A percentile compares a stretch with the other conserved stretches of the same genome.
Evolutionary conservation across 1,140 invertebrate species (phyloP).

Genomic region (Drosophila pachea): DNA sequence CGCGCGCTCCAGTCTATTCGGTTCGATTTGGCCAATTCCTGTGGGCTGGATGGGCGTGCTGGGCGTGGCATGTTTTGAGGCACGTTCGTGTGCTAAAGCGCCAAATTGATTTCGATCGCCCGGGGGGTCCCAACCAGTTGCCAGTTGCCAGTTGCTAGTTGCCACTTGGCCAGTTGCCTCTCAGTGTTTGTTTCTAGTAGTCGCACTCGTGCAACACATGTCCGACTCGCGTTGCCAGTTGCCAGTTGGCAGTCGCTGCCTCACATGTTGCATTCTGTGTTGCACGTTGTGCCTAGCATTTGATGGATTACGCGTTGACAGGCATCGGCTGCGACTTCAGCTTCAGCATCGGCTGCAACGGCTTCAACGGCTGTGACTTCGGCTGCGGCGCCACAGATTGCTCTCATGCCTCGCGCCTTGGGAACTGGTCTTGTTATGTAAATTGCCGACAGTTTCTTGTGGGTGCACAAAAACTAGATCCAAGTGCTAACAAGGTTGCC

Average conservation of each 20-base stretch:
- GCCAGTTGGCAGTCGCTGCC: conserved; percentile 37
- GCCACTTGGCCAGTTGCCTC: conserved; percentile 1
- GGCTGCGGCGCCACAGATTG: conserved; percentile 68
- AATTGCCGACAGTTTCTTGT: conserved; percentile 56
- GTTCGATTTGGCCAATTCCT: background rate
- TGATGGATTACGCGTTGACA: conserved; percentile 77
- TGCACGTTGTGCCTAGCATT: conserved; percentile 31
- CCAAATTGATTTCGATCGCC: conserved; percentile 77
- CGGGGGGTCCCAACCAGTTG: conserved; percentile 45
- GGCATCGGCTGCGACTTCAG: conserved; percentile 43
- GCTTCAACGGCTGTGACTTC: conserved; percentile 21
- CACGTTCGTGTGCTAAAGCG: conserved; percentile 75
- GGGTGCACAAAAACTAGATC: conserved; percentile 54
- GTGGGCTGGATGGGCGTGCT: conserved; percentile 27
- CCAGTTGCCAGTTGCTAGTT: conserved; percentile 10
- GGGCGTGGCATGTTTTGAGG: conserved; percentile 65
- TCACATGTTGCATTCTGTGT: conserved; percentile 41
- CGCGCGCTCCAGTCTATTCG: background rate
- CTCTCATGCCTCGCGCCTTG: conserved; percentile 50
- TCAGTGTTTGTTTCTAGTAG: conserved; percentile 43
- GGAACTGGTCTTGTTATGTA: conserved; percentile 77
- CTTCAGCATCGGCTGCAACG: conserved; percentile 29
- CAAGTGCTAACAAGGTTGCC: conserved; percentile 68
- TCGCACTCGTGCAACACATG: conserved; percentile 27
- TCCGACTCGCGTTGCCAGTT: conserved; percentile 22